These are phyloP conservation scores for Rhegmatorhina hoffmannsi DNA, from an alignment of 2,113 vertebrate species.

Conservation along the genomic window DNA sequence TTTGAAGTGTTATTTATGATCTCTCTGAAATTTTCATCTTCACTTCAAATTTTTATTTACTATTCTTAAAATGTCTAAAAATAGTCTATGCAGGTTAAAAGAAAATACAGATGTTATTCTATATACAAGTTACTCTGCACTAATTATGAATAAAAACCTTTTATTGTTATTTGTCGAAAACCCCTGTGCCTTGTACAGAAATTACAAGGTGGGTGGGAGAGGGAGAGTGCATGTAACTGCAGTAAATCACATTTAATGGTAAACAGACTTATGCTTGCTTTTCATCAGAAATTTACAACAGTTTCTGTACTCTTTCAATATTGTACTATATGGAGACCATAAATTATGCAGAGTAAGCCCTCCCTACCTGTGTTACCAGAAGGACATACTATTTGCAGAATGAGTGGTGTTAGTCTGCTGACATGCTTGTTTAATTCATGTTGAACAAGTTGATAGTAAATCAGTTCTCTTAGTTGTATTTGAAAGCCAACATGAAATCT, in stretches of 20 bases:
- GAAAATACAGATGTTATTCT: background rate
- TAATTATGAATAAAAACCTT: background rate
- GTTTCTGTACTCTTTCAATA: background rate
- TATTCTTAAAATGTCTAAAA: background rate
- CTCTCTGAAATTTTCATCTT: background rate
- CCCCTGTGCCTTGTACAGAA: background rate
- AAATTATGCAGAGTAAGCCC: background rate
- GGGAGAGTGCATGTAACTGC: accelerated
- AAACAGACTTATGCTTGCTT: background rate
- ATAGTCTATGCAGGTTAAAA: background rate
- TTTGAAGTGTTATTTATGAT: background rate
- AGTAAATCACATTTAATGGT: background rate
- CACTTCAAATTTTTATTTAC: background rate
- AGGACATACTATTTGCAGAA: background rate
- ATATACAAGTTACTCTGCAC: background rate
- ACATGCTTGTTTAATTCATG: background rate
- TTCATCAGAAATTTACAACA: background rate
- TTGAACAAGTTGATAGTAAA: background rate
- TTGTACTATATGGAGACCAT: background rate
- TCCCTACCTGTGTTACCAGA: background rate
- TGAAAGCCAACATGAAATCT: background rate
- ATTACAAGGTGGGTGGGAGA: background rate
- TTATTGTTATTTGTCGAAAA: background rate
- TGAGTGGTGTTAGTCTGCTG: background rate
- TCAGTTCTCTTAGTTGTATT: background rate